phyloP scores from a whole-genome alignment of 2,797 vertebrate genomes.

The Esox lucius region DNA sequence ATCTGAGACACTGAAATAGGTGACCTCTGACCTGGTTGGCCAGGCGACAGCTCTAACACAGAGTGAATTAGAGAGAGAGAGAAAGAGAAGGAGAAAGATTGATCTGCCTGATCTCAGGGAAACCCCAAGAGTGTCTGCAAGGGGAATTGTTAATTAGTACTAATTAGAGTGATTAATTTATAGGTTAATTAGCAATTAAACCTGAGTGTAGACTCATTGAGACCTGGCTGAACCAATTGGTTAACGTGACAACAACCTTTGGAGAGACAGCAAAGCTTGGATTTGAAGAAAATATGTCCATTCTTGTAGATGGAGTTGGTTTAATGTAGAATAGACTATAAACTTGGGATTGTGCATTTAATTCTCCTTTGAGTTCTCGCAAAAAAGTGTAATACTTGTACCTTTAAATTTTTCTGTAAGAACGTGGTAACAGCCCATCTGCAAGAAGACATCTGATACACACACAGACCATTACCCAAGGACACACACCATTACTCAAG shows the following conservation, averaged over 20 bases:
- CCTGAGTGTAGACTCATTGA: too few species aligned
- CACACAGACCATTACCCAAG: conserved; percentile 5
- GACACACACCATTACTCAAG: not conserved
- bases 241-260: too few species aligned
- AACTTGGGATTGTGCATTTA: too few species aligned
- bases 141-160: conserved; percentile 49
- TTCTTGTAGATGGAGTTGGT: too few species aligned
- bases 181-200: not conserved
- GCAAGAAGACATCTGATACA: conserved; percentile 55
- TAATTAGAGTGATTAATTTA: conserved; percentile 61
- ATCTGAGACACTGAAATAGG: conserved; percentile 60
- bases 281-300: too few species aligned
- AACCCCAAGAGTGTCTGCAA: conserved; percentile 50
- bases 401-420: not conserved
- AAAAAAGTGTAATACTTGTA: too few species aligned
- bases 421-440: conserved; percentile 58
- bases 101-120: conserved; percentile 39
- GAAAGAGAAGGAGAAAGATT: conserved; percentile 34
- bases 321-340: too few species aligned
- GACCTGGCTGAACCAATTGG: too few species aligned
- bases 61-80: too few species aligned
- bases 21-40: conserved; percentile 68
- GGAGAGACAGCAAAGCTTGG: too few species aligned
- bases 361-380: too few species aligned
- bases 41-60: conserved; percentile 49